These are phyloP conservation scores for Musca vetustissima DNA, from an alignment of 1,140 invertebrate genomes.

Conservation along the genomic window DNA sequence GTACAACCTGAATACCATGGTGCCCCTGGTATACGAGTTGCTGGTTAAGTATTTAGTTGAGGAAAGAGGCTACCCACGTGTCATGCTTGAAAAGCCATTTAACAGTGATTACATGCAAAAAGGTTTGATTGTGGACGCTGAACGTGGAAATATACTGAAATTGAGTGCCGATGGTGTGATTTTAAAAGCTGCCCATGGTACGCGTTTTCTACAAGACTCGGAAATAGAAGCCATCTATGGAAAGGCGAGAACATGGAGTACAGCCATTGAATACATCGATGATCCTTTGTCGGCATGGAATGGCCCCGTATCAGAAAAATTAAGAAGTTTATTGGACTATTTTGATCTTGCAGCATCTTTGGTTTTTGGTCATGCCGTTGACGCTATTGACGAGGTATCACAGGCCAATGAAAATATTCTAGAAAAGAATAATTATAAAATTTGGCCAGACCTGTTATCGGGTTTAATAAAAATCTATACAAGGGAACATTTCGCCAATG, in stretches of 20 bases:
- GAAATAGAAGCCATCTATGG: constrained; percentile 69
- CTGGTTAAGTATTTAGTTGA: constrained; percentile 67
- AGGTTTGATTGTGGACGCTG: constrained; percentile 73
- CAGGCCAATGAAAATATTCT: constrained; percentile 22
- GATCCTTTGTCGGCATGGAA: constrained; percentile 66
- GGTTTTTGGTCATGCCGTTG: constrained; percentile 73
- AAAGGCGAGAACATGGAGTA: constrained; percentile 62
- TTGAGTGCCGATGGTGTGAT: constrained; percentile 65
- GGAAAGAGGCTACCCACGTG: constrained; percentile 62
- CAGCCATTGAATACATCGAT: constrained; percentile 59
- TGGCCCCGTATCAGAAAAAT: constrained; percentile 61
- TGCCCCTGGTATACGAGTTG: constrained; percentile 66
- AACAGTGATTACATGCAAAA: constrained; percentile 70
- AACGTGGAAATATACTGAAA: constrained; percentile 73
- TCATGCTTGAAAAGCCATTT: constrained; percentile 57
- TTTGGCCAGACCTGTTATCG: constrained; percentile 70
- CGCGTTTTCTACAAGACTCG: constrained; percentile 59
- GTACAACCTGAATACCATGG: constrained; percentile 66
- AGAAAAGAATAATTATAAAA: constrained; percentile 58
- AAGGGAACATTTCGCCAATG: constrained; percentile 62
- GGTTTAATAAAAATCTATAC: constrained; percentile 66
- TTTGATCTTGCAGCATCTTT: constrained; percentile 73
- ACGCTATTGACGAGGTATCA: constrained; percentile 62
- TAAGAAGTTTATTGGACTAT: constrained; percentile 73
- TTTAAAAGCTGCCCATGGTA: constrained; percentile 71